Evolutionary conservation across 2,888 invertebrate genomes (phyloP), one percentile per base, ranked within the genome.

Genomic region (Colostygia pectinataria): DNA sequence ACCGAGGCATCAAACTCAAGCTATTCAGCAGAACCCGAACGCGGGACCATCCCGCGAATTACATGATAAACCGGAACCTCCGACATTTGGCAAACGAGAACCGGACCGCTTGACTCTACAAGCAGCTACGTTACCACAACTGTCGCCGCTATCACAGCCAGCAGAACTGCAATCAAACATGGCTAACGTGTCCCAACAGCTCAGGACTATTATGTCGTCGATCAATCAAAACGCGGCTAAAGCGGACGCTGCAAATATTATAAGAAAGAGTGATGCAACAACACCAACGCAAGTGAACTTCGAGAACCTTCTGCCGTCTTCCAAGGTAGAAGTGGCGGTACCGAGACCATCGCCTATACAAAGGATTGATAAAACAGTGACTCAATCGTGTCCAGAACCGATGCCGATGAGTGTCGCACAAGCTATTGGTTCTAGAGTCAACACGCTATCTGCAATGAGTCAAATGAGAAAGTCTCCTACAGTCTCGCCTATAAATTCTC

Each of bases 81-180:
- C 61, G 50, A 37, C 65, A 3, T 84, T 82, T 59, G 64, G 74
- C 1, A 80, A 83, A 59, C 68, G 81, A 29, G 87, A 87, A 47
- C 72, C 77, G 4, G 88, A 88, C 40, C 75, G 70, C 63, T 64
- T 73, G 59, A 83, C 63, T 8, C 64, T 91, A 42, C 85, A 91
- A 53, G 87, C 92, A 0, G 90, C 92, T 2, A 88, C 91, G 0
- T 90, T 93, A 36, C 93, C 94, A 0, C 94, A 94, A 68, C 76
- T 94, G 14, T 94, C 94, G 0, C 94, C 94, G 0, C 72, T 95
- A 1, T 94, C 94, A 0, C 94, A 94, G 69, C 94, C 94, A 0
- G 92, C 93, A 1, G 94, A 95, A 69, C 78, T 94, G 36, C 94
- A 94, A 8, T 93, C 94, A 0, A 94, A 93, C 65, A 93, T 94